Evolutionary conservation across 2,113 vertebrate genomes (phyloP).

Genomic region (Oreocharis arfaki): DNA sequence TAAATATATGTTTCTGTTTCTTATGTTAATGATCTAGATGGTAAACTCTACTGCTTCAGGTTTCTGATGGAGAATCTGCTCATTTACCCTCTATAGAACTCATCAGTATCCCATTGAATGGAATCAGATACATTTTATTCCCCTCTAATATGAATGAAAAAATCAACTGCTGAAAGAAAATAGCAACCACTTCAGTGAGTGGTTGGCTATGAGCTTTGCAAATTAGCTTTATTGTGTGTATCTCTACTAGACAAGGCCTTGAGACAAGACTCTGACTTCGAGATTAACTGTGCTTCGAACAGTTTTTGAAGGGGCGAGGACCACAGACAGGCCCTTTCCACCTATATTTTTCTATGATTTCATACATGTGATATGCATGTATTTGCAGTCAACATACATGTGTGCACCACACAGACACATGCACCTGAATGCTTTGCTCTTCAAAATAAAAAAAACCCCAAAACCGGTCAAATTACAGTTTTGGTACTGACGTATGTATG

Average conservation of each 20-base stretch:
- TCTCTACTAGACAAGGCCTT: neutral
- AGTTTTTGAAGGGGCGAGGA: neutral
- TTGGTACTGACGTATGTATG: rapidly evolving
- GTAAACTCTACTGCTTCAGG: neutral
- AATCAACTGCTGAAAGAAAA: neutral
- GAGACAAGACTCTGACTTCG: neutral
- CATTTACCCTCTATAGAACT: neutral
- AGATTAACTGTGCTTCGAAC: neutral
- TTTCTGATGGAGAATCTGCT: neutral
- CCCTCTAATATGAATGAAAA: neutral
- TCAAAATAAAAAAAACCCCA: neutral
- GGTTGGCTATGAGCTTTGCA: neutral
- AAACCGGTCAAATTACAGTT: neutral
- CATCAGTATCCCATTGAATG: neutral
- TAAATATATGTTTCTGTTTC: neutral
- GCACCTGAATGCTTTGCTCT: neutral
- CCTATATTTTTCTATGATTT: neutral
- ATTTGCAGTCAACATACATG: neutral
- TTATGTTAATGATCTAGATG: neutral
- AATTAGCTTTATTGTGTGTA: neutral
- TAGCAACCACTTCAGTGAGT: neutral
- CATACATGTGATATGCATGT: neutral
- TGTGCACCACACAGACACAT: rapidly evolving
- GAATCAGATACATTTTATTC: neutral
- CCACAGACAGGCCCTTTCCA: neutral